These are phyloP conservation scores for Nannoperca obscura DNA, from an alignment of 2,797 vertebrate species.

Conservation along the genomic window DNA sequence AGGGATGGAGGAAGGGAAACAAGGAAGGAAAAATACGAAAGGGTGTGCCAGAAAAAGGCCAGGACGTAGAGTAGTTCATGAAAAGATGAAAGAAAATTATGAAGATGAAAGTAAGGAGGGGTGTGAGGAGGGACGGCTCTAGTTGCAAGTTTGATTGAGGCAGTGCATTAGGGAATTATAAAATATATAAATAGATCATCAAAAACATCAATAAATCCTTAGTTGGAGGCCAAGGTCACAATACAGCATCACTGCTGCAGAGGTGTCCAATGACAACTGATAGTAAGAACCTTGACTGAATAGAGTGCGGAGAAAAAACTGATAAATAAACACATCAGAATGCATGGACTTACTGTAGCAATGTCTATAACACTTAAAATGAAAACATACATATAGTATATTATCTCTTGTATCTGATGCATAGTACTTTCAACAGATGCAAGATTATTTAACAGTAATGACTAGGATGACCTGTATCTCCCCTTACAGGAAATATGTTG, in stretches of 20 bases:
- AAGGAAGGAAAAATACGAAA: conserved; percentile 16
- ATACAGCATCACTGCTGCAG: not conserved
- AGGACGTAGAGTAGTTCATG: not conserved
- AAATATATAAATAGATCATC: conserved; percentile 18
- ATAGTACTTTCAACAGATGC: not conserved
- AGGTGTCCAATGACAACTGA: conserved; percentile 28
- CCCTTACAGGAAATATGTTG: no score
- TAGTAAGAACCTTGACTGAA: conserved; percentile 30
- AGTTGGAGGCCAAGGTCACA: conserved; percentile 25
- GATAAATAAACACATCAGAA: conserved; percentile 41
- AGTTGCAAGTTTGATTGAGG: not conserved
- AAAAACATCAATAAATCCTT: conserved; percentile 19
- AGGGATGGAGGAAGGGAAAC: conserved; percentile 20
- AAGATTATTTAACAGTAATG: conserved; percentile 10
- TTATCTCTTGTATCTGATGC: conserved; percentile 6
- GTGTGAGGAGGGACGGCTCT: not conserved
- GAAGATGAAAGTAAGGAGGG: not conserved
- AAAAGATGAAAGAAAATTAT: conserved; percentile 13
- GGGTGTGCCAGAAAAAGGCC: conserved; percentile 1
- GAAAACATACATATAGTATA: not conserved
- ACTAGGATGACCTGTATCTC: conserved; percentile 2
- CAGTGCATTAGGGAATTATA: not conserved
- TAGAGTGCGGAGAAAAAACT: conserved; percentile 26
- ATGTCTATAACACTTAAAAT: conserved; percentile 13
- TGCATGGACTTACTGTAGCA: conserved; percentile 7